Percentiles rank a stretch among this genome's conserved stretches.
Conservation (phyloP, 2,888 invertebrate genomes). For the Quadroppia sp. region DNA sequence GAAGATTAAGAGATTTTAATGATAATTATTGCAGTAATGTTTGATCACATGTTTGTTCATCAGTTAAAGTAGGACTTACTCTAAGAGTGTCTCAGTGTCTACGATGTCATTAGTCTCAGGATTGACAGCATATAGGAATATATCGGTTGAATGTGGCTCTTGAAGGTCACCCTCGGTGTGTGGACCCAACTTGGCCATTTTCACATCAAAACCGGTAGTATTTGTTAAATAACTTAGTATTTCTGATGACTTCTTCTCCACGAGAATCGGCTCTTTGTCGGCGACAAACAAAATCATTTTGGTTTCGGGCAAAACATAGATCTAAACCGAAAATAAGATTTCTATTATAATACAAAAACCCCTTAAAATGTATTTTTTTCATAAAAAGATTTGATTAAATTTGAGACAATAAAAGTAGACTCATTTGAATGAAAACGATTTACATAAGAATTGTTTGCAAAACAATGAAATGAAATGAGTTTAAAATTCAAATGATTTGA, state of each 20-base stretch:
- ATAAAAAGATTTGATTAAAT: slow-evolving; percentile 1
- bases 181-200: slow-evolving; percentile 71
- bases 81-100: slow-evolving; percentile 62
- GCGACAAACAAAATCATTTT: slow-evolving; percentile 74
- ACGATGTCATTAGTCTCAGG: slow-evolving; percentile 73
- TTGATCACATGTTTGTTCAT: no score
- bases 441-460: no score
- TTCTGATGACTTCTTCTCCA: slow-evolving; percentile 68
- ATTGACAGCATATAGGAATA: slow-evolving; percentile 80
- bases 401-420: not conserved
- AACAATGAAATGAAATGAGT: no score
- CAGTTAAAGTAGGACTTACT: slow-evolving; percentile 48
- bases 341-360: no score
- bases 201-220: slow-evolving; percentile 71
- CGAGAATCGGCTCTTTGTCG: slow-evolving; percentile 68
- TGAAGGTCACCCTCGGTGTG: slow-evolving; percentile 63
- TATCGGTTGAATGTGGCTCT: slow-evolving; percentile 67
- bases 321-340: no score
- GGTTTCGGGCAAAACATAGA: slow-evolving; percentile 74
- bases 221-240: slow-evolving; percentile 62
- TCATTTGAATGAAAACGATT: no score
- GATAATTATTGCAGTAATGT: no score
- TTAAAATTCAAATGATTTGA: not conserved
- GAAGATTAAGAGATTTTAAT: no score
- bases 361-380: not conserved